These are phyloP conservation scores for Phenganax marumi DNA, from an alignment of 92 coral and sea anemone species.

Conservation along the genomic window DNA sequence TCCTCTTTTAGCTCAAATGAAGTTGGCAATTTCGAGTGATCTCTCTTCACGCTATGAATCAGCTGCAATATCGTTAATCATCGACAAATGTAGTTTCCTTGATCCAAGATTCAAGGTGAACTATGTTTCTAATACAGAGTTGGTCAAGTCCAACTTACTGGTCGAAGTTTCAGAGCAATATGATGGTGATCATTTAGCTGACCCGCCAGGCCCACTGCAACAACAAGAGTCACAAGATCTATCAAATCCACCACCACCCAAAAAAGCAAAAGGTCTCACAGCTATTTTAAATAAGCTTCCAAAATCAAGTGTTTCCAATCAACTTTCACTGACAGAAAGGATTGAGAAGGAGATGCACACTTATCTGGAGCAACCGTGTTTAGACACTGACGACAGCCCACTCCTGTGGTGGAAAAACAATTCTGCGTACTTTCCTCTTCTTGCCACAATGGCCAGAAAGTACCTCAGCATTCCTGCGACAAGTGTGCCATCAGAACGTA, in stretches of 20 bases:
- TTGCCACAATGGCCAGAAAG: conserved; percentile 2
- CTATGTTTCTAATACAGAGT: too few relatives aligned
- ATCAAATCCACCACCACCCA: neutral
- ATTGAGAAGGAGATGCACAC: neutral
- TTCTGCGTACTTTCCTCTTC: conserved; percentile 8
- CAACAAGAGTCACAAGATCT: neutral
- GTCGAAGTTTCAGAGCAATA: neutral
- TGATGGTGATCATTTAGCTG: neutral
- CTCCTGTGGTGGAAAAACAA: conserved; percentile 28
- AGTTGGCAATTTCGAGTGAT: too few relatives aligned
- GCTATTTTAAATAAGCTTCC: conserved; percentile 12
- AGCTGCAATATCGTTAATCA: too few relatives aligned
- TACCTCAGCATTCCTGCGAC: conserved; percentile 14
- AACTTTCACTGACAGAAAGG: neutral
- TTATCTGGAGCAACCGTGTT: neutral
- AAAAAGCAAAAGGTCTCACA: conserved; percentile 4
- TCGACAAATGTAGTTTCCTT: too few relatives aligned
- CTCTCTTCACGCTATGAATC: too few relatives aligned
- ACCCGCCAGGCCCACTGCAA: neutral
- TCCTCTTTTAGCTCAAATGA: too few relatives aligned
- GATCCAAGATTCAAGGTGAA: too few relatives aligned
- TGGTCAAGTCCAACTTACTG: neutral
- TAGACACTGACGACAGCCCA: neutral
- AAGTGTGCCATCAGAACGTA: conserved; percentile 21
- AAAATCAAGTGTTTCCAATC: neutral